These are phyloP conservation scores for Cremastinae sp. DNA, from an alignment of 2,888 invertebrate species.

Conservation along the genomic window DNA sequence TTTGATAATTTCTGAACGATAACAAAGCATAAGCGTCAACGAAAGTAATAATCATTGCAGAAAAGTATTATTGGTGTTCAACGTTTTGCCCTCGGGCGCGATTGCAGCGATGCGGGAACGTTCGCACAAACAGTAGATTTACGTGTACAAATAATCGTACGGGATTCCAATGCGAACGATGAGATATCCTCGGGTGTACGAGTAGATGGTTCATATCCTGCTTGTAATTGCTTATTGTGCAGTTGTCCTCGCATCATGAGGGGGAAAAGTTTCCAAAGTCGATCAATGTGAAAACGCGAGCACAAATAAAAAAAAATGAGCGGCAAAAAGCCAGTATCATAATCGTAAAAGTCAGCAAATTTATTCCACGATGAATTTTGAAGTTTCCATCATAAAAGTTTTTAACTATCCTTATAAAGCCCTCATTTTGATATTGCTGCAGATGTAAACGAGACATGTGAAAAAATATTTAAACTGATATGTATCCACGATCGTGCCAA, in stretches of 20 bases:
- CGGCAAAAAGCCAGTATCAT: neutral
- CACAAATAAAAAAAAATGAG: constrained; percentile 9
- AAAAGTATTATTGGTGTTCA: constrained; percentile 16
- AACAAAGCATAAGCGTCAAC: constrained; percentile 10
- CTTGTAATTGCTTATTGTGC: constrained; percentile 38
- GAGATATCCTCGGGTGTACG: constrained; percentile 19
- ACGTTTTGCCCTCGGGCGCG: neutral
- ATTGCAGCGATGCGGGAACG: neutral
- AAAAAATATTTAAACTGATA: too few species aligned
- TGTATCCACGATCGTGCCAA: too few species aligned
- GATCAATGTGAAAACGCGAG: constrained; percentile 30
- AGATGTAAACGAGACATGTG: too few species aligned
- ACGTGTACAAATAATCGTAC: neutral
- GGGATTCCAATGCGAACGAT: constrained; percentile 22
- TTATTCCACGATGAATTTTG: constrained; percentile 1
- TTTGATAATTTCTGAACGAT: constrained; percentile 11
- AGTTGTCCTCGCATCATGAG: constrained; percentile 16
- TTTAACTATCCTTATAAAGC: neutral
- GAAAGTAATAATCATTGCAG: constrained; percentile 9
- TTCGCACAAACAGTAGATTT: neutral
- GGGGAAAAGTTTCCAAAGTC: constrained; percentile 18
- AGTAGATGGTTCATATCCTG: constrained; percentile 23
- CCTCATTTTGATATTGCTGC: too few species aligned
- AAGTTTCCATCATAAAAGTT: neutral
- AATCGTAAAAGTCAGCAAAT: constrained; percentile 28